Percentiles rank a stretch among this genome's conserved stretches.
These are phyloP conservation scores for Acropternis orthonyx DNA, from an alignment of 2,797 vertebrate genomes.

Conservation along the genomic window DNA sequence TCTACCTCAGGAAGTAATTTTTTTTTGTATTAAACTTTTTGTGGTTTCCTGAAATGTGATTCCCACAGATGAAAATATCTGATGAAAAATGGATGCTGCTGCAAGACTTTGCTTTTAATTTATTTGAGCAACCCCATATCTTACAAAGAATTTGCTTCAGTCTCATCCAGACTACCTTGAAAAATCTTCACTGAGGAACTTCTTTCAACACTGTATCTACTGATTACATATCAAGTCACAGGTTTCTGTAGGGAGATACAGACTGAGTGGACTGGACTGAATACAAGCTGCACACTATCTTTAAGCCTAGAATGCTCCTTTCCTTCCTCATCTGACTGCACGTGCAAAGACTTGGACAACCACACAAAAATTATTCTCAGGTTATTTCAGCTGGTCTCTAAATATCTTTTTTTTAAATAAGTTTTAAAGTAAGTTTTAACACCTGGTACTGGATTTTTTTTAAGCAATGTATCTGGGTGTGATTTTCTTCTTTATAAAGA, in stretches of 20 bases:
- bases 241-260: not conserved
- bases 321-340: not conserved
- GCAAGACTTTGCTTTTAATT: not conserved
- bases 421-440: not conserved
- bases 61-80: not conserved
- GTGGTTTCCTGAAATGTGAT: not conserved
- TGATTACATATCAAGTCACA: not conserved
- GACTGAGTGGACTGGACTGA: not conserved
- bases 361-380: not conserved
- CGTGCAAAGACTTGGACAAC: not conserved
- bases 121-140: not conserved
- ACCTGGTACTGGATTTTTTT: not conserved
- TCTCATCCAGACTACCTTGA: not conserved
- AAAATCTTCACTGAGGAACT: not conserved
- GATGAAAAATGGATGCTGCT: not conserved
- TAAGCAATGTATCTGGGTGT: not conserved
- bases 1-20: not conserved
- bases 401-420: not conserved
- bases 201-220: not conserved
- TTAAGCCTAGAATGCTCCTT: not conserved
- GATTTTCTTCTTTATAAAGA: not conserved
- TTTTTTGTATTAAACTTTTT: not conserved
- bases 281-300: not conserved
- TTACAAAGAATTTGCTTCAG: not conserved
- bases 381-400: not conserved